These are phyloP conservation scores for Pseudorasbora parva DNA, from an alignment of 2,113 vertebrate genomes.

Conservation along the genomic window DNA sequence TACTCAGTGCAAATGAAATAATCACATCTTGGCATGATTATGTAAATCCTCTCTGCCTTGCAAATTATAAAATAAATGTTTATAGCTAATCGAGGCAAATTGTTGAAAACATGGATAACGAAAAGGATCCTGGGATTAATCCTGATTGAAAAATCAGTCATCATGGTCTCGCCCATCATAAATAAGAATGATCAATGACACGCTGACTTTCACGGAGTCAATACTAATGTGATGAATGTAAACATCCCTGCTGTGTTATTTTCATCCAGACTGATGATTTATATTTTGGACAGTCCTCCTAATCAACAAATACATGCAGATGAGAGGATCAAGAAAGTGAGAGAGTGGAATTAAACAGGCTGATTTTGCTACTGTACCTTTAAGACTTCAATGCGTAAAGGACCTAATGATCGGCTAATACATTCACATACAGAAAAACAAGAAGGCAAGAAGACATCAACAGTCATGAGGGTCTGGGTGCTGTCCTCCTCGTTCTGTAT, in stretches of 20 bases:
- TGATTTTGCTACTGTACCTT: not conserved
- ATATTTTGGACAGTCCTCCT: constrained; percentile 6
- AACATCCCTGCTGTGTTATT: constrained; percentile 39
- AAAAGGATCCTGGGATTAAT: not conserved
- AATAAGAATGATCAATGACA: constrained; percentile 38
- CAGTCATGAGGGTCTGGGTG: constrained; percentile 47
- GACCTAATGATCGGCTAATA: not conserved
- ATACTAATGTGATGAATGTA: constrained; percentile 10
- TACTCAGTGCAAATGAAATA: constrained; percentile 7
- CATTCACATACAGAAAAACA: not conserved
- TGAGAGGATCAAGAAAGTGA: constrained; percentile 5
- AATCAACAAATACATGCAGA: constrained; percentile 20
- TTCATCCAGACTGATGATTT: constrained; percentile 31
- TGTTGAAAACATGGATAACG: constrained; percentile 14
- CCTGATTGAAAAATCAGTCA: constrained; percentile 15
- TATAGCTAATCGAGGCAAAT: not conserved
- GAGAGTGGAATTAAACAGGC: not conserved
- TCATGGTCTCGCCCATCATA: constrained; percentile 26
- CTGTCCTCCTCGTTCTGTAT: constrained; percentile 5
- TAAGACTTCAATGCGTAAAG: not conserved
- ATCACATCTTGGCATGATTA: not conserved
- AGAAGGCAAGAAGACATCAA: not conserved
- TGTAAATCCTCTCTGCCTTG: constrained; percentile 22
- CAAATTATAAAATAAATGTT: constrained; percentile 13
- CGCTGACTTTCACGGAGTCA: constrained; percentile 1